Evolutionary conservation across 1,140 invertebrate genomes (phyloP).

Genomic region (Oscheius sp.): DNA sequence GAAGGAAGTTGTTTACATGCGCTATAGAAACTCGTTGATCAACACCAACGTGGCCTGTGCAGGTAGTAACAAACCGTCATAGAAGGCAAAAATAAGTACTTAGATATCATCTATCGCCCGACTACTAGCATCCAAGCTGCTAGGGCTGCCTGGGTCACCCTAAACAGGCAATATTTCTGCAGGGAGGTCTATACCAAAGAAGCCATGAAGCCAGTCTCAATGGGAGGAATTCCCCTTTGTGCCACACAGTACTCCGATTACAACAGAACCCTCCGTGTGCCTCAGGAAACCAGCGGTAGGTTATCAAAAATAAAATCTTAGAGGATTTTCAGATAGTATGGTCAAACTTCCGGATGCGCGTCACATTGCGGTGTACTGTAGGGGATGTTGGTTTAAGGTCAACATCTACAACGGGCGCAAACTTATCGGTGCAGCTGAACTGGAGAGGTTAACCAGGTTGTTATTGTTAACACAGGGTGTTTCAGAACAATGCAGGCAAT

Average conservation of each 20-base stretch:
- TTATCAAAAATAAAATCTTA: not conserved
- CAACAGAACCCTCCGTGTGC: conserved; percentile 39
- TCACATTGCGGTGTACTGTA: conserved; percentile 45
- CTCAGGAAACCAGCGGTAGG: conserved; percentile 35
- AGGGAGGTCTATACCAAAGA: conserved; percentile 42
- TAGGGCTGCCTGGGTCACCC: conserved; percentile 44
- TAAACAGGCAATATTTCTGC: conserved; percentile 35
- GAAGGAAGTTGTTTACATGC: conserved; percentile 51
- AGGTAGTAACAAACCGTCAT: not conserved
- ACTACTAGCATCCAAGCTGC: conserved; percentile 43
- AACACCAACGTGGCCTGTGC: conserved; percentile 45
- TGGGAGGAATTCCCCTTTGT: conserved; percentile 45
- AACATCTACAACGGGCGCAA: conserved; percentile 36
- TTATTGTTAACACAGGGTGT: not conserved
- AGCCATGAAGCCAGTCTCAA: conserved; percentile 35
- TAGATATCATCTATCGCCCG: conserved; percentile 41
- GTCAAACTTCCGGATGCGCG: conserved; percentile 37
- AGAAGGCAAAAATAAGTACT: not conserved
- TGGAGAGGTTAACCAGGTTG: conserved; percentile 33
- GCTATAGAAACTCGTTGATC: conserved; percentile 43
- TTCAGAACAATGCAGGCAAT: conserved; percentile 42
- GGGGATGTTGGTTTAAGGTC: conserved; percentile 48
- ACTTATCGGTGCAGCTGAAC: conserved; percentile 38
- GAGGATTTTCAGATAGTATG: conserved; percentile 31
- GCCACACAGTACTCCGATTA: conserved; percentile 42